Evolutionary conservation across 2,797 vertebrate species (phyloP).

Genomic region (Xiphorhynchus erythropygius): DNA sequence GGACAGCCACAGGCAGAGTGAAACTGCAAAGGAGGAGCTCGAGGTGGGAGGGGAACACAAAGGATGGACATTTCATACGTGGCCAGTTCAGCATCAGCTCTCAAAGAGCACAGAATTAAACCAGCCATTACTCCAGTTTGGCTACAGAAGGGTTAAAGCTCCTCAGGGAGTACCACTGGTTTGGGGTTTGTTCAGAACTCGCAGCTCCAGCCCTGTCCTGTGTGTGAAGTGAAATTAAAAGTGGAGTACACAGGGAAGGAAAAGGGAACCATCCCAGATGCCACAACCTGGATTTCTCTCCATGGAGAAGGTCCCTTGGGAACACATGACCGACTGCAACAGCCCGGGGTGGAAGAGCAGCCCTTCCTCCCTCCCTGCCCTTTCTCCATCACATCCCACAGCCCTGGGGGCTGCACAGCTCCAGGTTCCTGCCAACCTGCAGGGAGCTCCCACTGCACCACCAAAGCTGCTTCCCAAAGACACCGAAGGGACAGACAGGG

Average conservation of each 20-base stretch:
- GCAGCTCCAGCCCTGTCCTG: not conserved
- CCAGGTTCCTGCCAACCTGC: not conserved
- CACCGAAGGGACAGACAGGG: not conserved
- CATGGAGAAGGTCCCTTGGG: not conserved
- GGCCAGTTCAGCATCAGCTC: fast-evolving
- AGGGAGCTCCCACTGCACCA: constrained; percentile 42
- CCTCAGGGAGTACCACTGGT: not conserved
- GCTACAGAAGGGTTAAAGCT: not conserved
- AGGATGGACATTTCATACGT: fast-evolving
- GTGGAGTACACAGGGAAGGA: not conserved
- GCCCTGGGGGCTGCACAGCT: not conserved
- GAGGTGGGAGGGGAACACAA: not conserved
- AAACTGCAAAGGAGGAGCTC: not conserved
- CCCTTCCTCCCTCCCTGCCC: not conserved
- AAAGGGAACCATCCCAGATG: not conserved
- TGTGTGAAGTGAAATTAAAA: not conserved
- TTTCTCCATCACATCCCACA: not conserved
- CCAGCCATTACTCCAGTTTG: fast-evolving
- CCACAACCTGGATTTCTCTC: not conserved
- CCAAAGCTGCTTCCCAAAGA: not conserved
- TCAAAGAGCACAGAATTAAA: fast-evolving
- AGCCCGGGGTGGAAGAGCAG: not conserved
- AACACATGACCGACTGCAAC: fast-evolving
- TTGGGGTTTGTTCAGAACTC: constrained; percentile 9
- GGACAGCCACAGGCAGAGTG: not conserved